Base-by-base conservation (phyloP, 2,113 vertebrate species). In the Onychostoma macrolepis region DNA sequence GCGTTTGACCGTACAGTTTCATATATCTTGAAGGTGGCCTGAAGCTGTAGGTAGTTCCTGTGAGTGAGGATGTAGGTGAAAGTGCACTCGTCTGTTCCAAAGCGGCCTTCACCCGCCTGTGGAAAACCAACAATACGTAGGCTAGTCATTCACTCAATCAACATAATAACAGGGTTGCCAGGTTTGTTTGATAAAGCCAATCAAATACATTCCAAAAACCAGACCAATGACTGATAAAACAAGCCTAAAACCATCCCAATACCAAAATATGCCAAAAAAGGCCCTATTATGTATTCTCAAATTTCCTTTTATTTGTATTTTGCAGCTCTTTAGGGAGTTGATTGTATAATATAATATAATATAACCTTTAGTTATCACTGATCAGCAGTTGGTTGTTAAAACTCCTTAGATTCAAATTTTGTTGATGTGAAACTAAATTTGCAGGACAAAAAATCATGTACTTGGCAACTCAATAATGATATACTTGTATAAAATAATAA, bases 1-100 rank as follows among this genome's bases (percentile, higher is more conserved):
- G 10, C 0, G 65, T 71, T n/a, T 19, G 61, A 56, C 15, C 93
- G 41, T 91, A 96, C 95, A 56, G 91, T 87, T 90, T 95, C 95
- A 4, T 96, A 96, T 71, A 77, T 69, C 86, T 95, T 96, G 78
- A 96, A 96, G 41, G 94, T 95, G 92, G 95, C 94, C 91, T 96
- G 95, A 33, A 96, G 95, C 92, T 96, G 95, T 90, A 95, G 63
- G 92, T 96, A 95, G 93, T 96, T 96, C 91, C 94, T 95, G 91
- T 94, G 93, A 2, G 93, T 89, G 90, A 96, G 93, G 90, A 95
- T 94, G 91, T 86, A 90, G 90, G 85, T 95, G 89, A 96, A 96
- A 58, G 94, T 95, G 0, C 94, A 93, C 91, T 96, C 95, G 15
- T 96, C 95, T 1, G 95, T 96, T 58, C 95, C 95, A 81, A 95